Base-by-base conservation (phyloP, 1,140 invertebrate species). In the Alviniconcha marisindica region DNA sequence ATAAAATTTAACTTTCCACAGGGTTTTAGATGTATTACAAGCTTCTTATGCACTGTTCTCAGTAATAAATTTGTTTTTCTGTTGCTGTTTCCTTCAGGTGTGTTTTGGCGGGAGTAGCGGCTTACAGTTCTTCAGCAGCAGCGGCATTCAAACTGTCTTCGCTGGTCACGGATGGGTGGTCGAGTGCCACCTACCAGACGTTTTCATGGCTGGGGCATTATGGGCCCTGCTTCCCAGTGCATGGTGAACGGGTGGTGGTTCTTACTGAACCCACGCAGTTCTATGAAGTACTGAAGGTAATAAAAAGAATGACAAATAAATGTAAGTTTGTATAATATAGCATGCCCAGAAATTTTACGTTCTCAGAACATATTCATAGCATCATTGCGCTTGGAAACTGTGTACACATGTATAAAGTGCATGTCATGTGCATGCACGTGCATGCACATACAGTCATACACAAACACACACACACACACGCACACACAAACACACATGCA, bases 251-350 rank as follows among this genome's bases (percentile, higher is more conserved):
- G 54, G 88, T 93, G 12, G 81, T 88, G 60, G 87, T 94, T 0
- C 85, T 94, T 1, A 85, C 89, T 44, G 90, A 92, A 82, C 93
- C 93, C 28, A 81, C 76, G 40, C 86, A 92, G 40, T 94, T 93
- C 74, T 92, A 92, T 89, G 83, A 92, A 86, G 89, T 89, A n/a
- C 83, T 94, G 31, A 91, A 90, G 85, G 90, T 91, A 28, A 69
- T 48, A 69, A 69, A 24, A 69, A 5, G 5, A 69, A 33, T 33
- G 12, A 74, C 36, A 38, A 18, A 24, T 38, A 33, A 33, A 40
- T 14, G 10, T 74, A 3, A 33, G 40, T 51, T 51, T 48, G 28
- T 48, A 54, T 78, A n/a, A n/a, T n/a, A n/a, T n/a, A n/a, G n/a
- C n/a, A n/a, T n/a, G n/a, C n/a, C n/a, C n/a, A n/a, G n/a, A n/a